Base-by-base conservation (phyloP, 2,888 invertebrate genomes). In the Pollenia amentaria region DNA sequence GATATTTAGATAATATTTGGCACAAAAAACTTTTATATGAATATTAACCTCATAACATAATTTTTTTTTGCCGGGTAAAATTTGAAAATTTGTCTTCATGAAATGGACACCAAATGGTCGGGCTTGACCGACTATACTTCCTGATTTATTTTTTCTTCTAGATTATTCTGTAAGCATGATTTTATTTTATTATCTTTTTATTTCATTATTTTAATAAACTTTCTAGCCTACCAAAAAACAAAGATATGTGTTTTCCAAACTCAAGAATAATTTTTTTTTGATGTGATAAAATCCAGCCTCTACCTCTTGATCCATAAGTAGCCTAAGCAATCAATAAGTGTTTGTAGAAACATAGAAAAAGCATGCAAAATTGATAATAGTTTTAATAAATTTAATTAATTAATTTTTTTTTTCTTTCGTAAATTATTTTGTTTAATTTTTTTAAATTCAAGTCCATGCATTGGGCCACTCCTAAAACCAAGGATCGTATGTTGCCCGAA, bases 401-500 rank as follows among this genome's bases (percentile, higher is more conserved):
- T 64, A 10, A 53, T 53, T 79, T 51, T 62, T 18, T 18, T 57
- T 55, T 2, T 69, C 57, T 51, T 72, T 64, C 29, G 7, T 8
- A 44, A 14, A 40, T 1, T 2, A 4, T 10, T 18, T 53, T 38
- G 10, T 9, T 14, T n/a, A 12, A 12, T 62, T 60, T 60, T 10
- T 38, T 0, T 10, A 11, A 11, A 42, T 21, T 60, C 48, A 69
- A 98, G 96, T 97, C 97, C 73, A 97, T 98, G 97, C 98, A 98
- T 92, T 98, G 98, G 98, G 96, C 96, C 88, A 97, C 96, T 87
- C 97, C 97, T 53, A 97, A 97, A 93, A 97, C 97, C 89, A 97
- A 97, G 94, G 97, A 97, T 90, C 96, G 97, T 89, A 98, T 98
- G 98, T 92, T 97, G 91, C 94, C 95, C 81, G 95, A 95, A 84